phyloP scores from a whole-genome alignment of 2,888 invertebrate genomes.

The Allygus modestus region DNA sequence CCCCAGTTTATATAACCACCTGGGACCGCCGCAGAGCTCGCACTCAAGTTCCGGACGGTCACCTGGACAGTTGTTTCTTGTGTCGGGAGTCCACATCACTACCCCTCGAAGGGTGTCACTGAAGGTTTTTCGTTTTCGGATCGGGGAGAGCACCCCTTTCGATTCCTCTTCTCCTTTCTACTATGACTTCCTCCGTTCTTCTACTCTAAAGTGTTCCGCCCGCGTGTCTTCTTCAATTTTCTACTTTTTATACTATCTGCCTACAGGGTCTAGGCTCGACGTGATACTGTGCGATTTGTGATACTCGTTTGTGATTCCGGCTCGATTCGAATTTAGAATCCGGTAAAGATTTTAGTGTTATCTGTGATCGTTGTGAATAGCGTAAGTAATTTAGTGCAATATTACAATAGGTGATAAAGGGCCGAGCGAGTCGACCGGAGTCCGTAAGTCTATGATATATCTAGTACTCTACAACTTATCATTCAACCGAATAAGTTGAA shows the following conservation, averaged over 20 bases:
- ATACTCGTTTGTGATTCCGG: slow-evolving; percentile 48
- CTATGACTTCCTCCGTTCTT: slow-evolving; percentile 54
- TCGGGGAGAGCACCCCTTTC: slow-evolving; percentile 60
- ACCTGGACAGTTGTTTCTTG: slow-evolving; percentile 57
- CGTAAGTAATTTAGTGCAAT: slow-evolving; percentile 59
- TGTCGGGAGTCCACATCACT: slow-evolving; percentile 36
- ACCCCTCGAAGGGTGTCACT: slow-evolving; percentile 62
- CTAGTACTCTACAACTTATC: slow-evolving; percentile 4
- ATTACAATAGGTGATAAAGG: slow-evolving; percentile 15
- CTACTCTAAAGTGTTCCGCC: slow-evolving; percentile 53
- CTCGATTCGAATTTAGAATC: slow-evolving; percentile 17
- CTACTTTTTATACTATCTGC: slow-evolving; percentile 60
- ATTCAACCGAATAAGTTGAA: slow-evolving; percentile 31
- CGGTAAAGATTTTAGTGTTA: slow-evolving; percentile 57
- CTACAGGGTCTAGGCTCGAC: slow-evolving; percentile 48
- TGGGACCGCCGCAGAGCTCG: slow-evolving; percentile 51
- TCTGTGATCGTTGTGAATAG: slow-evolving; percentile 46
- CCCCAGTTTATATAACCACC: slow-evolving; percentile 61
- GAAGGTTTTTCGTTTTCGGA: slow-evolving; percentile 59
- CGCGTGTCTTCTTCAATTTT: slow-evolving; percentile 60
- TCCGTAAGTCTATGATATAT: slow-evolving; percentile 49
- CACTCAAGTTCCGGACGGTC: slow-evolving; percentile 55
- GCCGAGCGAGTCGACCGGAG: background rate
- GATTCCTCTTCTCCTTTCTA: slow-evolving; percentile 48
- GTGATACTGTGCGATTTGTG: slow-evolving; percentile 52